Percentiles rank a stretch among this genome's conserved stretches.
Conservation (phyloP, 2,888 invertebrate genomes). For the Papilio elwesi region DNA sequence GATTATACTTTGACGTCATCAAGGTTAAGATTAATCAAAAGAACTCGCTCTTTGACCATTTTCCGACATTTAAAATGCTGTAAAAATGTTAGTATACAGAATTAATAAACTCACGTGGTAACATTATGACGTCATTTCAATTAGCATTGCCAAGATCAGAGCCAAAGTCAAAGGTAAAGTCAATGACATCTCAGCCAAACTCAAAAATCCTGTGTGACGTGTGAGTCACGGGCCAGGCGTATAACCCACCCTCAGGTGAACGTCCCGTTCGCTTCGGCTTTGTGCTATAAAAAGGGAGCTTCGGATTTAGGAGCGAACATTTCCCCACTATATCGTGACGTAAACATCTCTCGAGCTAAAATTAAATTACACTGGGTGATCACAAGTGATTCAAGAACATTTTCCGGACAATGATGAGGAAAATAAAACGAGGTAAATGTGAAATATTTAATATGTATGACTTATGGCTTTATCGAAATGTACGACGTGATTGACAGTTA, state of each 20-base stretch:
- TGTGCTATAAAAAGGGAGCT: neutral
- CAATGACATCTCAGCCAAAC: slow-evolving; percentile 3
- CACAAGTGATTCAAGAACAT: neutral
- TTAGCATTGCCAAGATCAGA: slow-evolving; percentile 6
- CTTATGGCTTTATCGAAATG: neutral
- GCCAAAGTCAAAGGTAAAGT: slow-evolving; percentile 4
- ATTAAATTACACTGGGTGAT: slow-evolving; percentile 3
- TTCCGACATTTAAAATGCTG: neutral
- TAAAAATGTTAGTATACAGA: neutral
- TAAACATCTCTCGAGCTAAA: slow-evolving; percentile 7
- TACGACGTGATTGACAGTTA: slow-evolving; percentile 46
- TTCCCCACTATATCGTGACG: neutral
- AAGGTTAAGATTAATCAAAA: neutral
- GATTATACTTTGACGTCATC: slow-evolving; percentile 7
- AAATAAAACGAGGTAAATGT: slow-evolving; percentile 30
- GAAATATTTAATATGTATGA: neutral
- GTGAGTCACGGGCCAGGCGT: neutral
- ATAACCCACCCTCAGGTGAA: slow-evolving; percentile 7
- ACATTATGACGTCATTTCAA: slow-evolving; percentile 5
- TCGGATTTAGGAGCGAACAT: neutral
- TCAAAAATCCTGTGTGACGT: neutral
- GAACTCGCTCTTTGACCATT: neutral
- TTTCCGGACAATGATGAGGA: slow-evolving; percentile 1
- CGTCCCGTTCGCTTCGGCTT: slow-evolving; percentile 1
- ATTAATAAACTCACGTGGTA: neutral